Percentiles rank a stretch among this genome's conserved stretches.
Conservation (phyloP, 2,888 invertebrate species). For the Heteropelma amictum region DNA sequence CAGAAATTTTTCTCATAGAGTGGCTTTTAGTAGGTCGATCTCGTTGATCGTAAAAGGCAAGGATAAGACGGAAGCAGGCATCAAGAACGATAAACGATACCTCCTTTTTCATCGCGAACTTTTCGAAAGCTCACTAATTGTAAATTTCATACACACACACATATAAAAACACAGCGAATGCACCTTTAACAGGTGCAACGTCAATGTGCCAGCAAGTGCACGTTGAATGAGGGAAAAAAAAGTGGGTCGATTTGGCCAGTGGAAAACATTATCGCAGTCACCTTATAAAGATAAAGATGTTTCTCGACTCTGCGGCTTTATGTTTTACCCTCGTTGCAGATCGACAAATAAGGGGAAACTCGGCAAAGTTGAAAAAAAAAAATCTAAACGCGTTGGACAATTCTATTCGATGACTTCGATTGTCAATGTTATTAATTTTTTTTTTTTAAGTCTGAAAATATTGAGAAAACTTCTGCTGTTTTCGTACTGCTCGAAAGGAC, state of each 20-base stretch:
- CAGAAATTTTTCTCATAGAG: background rate
- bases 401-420: background rate
- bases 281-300: slow-evolving; percentile 38
- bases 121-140: no score
- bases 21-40: slow-evolving; percentile 28
- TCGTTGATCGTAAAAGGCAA: slow-evolving; percentile 29
- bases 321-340: slow-evolving; percentile 22
- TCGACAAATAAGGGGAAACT: background rate
- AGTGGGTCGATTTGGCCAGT: slow-evolving; percentile 44
- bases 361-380: slow-evolving; percentile 15
- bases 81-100: slow-evolving; percentile 16
- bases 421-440: background rate
- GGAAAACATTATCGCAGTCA: slow-evolving; percentile 21
- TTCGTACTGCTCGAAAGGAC: no score
- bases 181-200: slow-evolving; percentile 48
- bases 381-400: no score
- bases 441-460: no score
- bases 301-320: background rate
- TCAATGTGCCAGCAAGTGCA: background rate
- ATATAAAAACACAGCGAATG: no score
- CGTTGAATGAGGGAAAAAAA: slow-evolving; percentile 23
- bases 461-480: no score
- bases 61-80: slow-evolving; percentile 29
- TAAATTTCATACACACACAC: background rate
- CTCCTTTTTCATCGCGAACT: background rate